A percentile compares a stretch with the other conserved stretches of the same genome.
These are phyloP conservation scores for Drosophila pseudotalamancana DNA, from an alignment of 2,888 invertebrate genomes.

Conservation along the genomic window DNA sequence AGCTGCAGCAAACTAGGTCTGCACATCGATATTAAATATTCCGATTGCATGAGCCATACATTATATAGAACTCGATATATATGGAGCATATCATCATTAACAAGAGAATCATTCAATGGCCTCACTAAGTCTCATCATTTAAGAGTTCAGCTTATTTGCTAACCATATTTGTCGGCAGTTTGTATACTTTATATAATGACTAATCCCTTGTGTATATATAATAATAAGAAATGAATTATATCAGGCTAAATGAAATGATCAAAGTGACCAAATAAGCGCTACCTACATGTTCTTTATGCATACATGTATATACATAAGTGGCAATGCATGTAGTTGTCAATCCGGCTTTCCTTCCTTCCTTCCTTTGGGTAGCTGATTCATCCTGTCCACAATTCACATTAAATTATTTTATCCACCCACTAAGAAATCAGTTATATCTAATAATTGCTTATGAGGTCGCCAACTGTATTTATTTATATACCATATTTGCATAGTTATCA, in stretches of 20 bases:
- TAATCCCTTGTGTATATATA: constrained; percentile 4
- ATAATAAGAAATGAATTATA: neutral
- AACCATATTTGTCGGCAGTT: constrained; percentile 21
- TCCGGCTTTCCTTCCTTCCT: constrained; percentile 14
- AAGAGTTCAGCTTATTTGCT: constrained; percentile 15
- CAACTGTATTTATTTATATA: neutral
- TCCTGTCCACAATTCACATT: constrained; percentile 10
- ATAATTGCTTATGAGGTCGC: neutral
- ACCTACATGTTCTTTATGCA: constrained; percentile 19
- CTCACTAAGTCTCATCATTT: constrained; percentile 5
- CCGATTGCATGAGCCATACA: constrained; percentile 1
- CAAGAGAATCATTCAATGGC: neutral
- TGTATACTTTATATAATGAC: constrained; percentile 23
- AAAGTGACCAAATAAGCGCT: constrained; percentile 2
- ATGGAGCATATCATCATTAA: neutral
- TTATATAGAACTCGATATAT: neutral
- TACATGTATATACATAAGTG: constrained; percentile 10
- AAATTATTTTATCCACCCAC: constrained; percentile 10
- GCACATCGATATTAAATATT: constrained; percentile 10
- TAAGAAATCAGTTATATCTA: constrained; percentile 13
- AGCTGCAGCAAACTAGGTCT: neutral
- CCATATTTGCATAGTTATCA: constrained; percentile 17
- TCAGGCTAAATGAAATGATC: constrained; percentile 1
- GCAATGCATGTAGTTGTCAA: constrained; percentile 15
- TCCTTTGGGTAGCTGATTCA: constrained; percentile 16